These are phyloP conservation scores for Pelvicachromis taeniatus DNA, from an alignment of 2,113 vertebrate species.

Conservation along the genomic window DNA sequence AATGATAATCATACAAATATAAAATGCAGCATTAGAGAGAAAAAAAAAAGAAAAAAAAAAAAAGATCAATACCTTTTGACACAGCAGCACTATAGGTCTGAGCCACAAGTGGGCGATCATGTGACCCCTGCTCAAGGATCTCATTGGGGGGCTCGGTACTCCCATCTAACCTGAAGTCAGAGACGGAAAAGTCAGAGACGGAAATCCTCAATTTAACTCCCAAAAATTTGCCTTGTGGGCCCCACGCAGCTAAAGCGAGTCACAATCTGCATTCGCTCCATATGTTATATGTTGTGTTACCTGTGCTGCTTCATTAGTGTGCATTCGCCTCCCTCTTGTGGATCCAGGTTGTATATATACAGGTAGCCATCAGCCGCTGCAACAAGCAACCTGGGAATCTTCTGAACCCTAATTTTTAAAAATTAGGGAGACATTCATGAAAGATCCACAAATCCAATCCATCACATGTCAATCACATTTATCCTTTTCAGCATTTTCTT, in stretches of 20 bases:
- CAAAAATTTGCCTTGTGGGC: neutral
- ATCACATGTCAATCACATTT: neutral
- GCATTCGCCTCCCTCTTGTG: constrained; percentile 96
- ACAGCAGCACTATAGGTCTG: constrained; percentile 83
- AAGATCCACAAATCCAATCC: neutral
- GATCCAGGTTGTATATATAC: constrained; percentile 97
- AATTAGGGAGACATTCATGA: neutral
- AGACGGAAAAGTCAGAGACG: neutral
- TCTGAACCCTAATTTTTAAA: constrained; percentile 83
- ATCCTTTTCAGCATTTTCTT: neutral
- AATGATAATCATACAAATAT: too few relatives aligned
- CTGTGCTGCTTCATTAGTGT: constrained; percentile 98
- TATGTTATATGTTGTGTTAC: constrained; percentile 74
- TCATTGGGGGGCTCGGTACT: constrained; percentile 89
- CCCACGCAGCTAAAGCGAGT: neutral
- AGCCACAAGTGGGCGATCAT: constrained; percentile 86
- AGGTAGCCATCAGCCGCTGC: constrained; percentile 94
- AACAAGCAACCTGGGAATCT: constrained; percentile 92
- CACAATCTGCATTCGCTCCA: neutral
- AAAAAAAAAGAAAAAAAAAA: too few relatives aligned
- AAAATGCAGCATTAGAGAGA: too few relatives aligned
- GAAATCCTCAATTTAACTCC: neutral
- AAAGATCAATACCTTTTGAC: too few relatives aligned
- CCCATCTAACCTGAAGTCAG: constrained; percentile 94
- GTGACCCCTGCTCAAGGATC: constrained; percentile 89